These are phyloP conservation scores for Alces alces DNA, from an alignment of 2,113 vertebrate genomes.

Conservation along the genomic window DNA sequence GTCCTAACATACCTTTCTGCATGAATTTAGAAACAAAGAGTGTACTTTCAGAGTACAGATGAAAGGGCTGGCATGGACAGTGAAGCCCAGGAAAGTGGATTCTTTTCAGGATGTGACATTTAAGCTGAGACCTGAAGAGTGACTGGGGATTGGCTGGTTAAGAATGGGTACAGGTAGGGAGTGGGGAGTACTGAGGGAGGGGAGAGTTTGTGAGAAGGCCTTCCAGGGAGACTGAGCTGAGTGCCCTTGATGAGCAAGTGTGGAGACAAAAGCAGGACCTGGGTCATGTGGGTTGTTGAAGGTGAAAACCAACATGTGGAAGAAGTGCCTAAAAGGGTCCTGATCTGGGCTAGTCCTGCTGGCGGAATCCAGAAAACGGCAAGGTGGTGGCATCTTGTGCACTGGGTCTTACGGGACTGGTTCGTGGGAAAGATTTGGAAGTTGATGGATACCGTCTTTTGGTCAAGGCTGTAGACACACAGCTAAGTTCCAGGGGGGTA, in stretches of 20 bases:
- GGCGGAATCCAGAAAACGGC: not conserved
- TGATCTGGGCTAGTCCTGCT: not conserved
- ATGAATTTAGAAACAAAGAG: not conserved
- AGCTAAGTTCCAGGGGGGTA: not conserved
- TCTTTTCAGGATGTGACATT: not conserved
- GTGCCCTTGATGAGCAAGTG: no score
- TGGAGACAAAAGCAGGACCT: not conserved
- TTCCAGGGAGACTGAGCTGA: not conserved
- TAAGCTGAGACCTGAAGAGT: not conserved
- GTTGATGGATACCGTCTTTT: not conserved
- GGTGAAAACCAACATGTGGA: accelerated
- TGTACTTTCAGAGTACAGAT: not conserved
- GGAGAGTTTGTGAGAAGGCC: not conserved
- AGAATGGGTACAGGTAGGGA: not conserved
- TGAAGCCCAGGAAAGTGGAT: not conserved
- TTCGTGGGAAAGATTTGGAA: not conserved
- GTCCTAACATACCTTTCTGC: not conserved
- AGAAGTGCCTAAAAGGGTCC: not conserved
- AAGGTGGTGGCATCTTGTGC: not conserved
- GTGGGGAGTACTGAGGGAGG: not conserved
- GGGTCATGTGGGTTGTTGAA: not conserved
- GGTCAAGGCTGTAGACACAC: not conserved
- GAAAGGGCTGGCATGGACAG: not conserved
- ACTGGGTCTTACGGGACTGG: not conserved
- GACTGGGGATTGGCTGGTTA: not conserved